Evolutionary conservation across 1,140 invertebrate species (phyloP).

Genomic region (Phthorimaea operculella): DNA sequence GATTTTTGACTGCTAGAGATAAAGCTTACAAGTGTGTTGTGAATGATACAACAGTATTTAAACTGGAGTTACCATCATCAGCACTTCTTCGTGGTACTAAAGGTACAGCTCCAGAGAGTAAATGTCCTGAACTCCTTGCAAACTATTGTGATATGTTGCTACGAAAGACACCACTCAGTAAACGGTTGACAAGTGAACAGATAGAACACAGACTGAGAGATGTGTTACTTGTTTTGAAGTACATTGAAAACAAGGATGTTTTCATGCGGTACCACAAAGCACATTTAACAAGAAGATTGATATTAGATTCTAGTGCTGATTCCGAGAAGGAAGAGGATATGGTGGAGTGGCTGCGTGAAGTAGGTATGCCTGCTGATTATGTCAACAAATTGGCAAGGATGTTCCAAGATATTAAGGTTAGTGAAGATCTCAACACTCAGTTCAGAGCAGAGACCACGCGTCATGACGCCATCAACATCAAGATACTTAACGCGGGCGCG

Average conservation of each 20-base stretch:
- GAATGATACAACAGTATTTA: slow-evolving; percentile 98
- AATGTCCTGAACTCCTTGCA: slow-evolving; percentile 98
- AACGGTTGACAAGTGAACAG: slow-evolving; percentile 96
- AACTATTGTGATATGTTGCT: slow-evolving; percentile 99
- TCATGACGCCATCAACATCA: slow-evolving; percentile 84
- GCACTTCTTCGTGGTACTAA: slow-evolving; percentile 71
- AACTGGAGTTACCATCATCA: slow-evolving; percentile 73
- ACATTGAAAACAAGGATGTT: slow-evolving; percentile 99
- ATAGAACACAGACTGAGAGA: slow-evolving; percentile 94
- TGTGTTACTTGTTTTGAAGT: slow-evolving; percentile 96
- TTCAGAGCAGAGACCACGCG: slow-evolving; percentile 80
- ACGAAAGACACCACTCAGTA: slow-evolving; percentile 95
- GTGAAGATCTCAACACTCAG: slow-evolving; percentile 97
- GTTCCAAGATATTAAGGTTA: slow-evolving; percentile 99
- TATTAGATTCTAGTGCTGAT: slow-evolving; percentile 96
- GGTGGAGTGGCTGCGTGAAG: slow-evolving; percentile 95
- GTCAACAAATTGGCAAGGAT: slow-evolving; percentile 97
- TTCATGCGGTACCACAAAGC: slow-evolving; percentile 99
- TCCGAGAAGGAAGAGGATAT: slow-evolving; percentile 99
- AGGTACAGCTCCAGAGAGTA: slow-evolving; percentile 86
- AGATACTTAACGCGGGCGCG: slow-evolving; percentile 98
- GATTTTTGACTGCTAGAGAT: slow-evolving; percentile 97
- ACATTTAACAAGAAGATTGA: slow-evolving; percentile 94
- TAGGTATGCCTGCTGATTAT: slow-evolving; percentile 99
- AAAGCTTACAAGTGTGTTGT: slow-evolving; percentile 99